Conservation (phyloP, 2,797 vertebrate species). For the Carapus acus region DNA sequence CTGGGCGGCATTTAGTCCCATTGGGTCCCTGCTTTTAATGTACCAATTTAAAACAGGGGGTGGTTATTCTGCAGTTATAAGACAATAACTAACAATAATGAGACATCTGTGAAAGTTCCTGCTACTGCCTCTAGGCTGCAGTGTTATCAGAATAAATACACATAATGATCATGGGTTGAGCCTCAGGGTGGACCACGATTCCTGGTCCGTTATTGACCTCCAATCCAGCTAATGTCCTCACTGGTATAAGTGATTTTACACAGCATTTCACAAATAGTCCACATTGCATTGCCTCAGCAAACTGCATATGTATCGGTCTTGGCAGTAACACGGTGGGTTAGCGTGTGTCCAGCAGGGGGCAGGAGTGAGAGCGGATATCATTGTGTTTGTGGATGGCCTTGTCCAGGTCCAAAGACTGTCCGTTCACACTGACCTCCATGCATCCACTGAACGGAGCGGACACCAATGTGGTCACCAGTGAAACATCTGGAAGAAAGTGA, state of each 20-base stretch:
- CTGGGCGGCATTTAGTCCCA: constrained; percentile 51
- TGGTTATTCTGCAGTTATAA: constrained; percentile 24
- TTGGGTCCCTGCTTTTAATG: constrained; percentile 3
- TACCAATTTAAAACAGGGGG: constrained; percentile 5
- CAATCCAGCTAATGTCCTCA: constrained; percentile 42
- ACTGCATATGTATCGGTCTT: constrained; percentile 40
- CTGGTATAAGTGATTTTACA: constrained; percentile 36
- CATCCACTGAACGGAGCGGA: constrained; percentile 90
- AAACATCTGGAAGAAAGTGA: constrained; percentile 73
- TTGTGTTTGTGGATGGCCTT: constrained; percentile 86
- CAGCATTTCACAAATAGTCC: constrained; percentile 39
- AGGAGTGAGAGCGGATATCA: constrained; percentile 94
- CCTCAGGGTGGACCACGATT: constrained; percentile 31
- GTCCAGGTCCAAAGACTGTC: constrained; percentile 81
- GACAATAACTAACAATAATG: constrained; percentile 25
- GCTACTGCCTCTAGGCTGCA: constrained; percentile 36
- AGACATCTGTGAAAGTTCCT: constrained; percentile 37
- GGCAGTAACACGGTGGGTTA: constrained; percentile 51
- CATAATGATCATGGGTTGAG: constrained; percentile 34
- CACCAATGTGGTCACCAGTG: constrained; percentile 82
- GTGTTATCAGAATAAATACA: constrained; percentile 44
- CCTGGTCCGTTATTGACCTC: constrained; percentile 32
- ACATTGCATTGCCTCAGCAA: constrained; percentile 48
- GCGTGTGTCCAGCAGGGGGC: constrained; percentile 76
- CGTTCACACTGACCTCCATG: constrained; percentile 82